phyloP scores from a whole-genome alignment of 2,797 vertebrate genomes.

The Tragelaphus eurycerus region DNA sequence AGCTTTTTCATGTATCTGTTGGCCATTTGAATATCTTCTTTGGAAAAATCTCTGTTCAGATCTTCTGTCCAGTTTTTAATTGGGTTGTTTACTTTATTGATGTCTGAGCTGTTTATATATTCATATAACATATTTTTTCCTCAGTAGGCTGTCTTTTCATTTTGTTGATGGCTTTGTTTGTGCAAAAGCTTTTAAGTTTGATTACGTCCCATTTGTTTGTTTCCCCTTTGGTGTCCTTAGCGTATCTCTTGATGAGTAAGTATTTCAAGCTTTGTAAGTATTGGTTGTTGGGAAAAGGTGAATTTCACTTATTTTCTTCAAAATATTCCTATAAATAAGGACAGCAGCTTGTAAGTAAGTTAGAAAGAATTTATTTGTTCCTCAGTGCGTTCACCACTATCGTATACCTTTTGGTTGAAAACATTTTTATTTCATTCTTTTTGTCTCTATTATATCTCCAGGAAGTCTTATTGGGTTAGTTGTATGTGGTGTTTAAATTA shows the following conservation, averaged over 20 bases:
- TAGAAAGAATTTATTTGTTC: neutral
- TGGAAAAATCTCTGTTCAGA: neutral
- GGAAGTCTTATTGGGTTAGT: neutral
- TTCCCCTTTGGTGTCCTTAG: neutral
- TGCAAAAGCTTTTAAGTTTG: neutral
- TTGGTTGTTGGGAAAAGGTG: neutral
- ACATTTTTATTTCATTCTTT: neutral
- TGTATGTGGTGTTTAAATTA: neutral
- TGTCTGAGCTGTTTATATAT: neutral
- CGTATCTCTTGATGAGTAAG: neutral
- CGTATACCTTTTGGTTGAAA: neutral
- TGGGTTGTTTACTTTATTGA: neutral
- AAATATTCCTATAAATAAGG: neutral
- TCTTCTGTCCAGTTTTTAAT: neutral
- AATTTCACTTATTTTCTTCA: slow-evolving; percentile 16
- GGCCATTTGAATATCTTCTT: neutral
- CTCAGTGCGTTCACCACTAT: neutral
- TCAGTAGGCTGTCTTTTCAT: neutral
- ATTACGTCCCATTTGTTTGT: neutral
- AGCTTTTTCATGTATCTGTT: neutral
- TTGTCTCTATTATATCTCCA: neutral
- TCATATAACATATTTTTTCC: neutral
- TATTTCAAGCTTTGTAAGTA: neutral
- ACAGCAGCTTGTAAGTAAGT: neutral
- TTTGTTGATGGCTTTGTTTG: neutral